Evolutionary conservation across 2,888 invertebrate genomes (phyloP).

Genomic region (Muscina levida): DNA sequence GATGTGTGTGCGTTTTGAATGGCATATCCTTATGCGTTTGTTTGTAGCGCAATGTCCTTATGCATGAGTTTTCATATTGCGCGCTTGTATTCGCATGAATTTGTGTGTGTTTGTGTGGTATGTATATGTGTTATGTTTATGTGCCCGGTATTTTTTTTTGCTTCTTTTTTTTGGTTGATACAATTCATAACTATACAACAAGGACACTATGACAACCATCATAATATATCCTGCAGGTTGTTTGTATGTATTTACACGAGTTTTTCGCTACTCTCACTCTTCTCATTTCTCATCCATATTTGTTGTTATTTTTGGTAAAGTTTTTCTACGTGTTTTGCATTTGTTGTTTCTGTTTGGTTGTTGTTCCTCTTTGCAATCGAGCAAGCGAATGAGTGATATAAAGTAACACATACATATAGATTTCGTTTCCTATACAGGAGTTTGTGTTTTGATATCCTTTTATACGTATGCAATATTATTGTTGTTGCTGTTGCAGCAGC

Average conservation of each 20-base stretch:
- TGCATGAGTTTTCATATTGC: conserved; percentile 28
- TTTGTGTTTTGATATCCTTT: conserved; percentile 5
- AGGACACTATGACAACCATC: conserved; percentile 70
- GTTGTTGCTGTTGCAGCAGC: conserved; percentile 12
- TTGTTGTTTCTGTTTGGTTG: conserved; percentile 41
- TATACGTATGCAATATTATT: conserved; percentile 19
- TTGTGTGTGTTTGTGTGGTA: conserved; percentile 40
- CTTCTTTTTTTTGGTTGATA: conserved; percentile 61
- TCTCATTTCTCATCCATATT: neutral
- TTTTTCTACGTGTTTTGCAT: conserved; percentile 31
- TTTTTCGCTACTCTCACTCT: conserved; percentile 1
- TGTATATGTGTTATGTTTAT: conserved; percentile 40
- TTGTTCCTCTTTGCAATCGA: too few relatives aligned
- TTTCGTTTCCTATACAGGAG: conserved; percentile 29
- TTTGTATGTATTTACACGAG: conserved; percentile 67
- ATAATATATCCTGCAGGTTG: conserved; percentile 67
- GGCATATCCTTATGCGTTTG: conserved; percentile 23
- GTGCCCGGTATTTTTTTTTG: conserved; percentile 69
- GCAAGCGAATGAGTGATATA: conserved; percentile 8
- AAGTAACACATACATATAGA: conserved; percentile 21
- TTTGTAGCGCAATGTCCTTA: conserved; percentile 12
- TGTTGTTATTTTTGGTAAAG: conserved; percentile 4
- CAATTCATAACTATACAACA: conserved; percentile 73
- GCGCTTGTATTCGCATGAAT: conserved; percentile 38
- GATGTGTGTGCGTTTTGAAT: conserved; percentile 38